A percentile compares a stretch with the other conserved stretches of the same genome.
phyloP scores from a whole-genome alignment of 2,888 invertebrate genomes.

The Brenthis ino region DNA sequence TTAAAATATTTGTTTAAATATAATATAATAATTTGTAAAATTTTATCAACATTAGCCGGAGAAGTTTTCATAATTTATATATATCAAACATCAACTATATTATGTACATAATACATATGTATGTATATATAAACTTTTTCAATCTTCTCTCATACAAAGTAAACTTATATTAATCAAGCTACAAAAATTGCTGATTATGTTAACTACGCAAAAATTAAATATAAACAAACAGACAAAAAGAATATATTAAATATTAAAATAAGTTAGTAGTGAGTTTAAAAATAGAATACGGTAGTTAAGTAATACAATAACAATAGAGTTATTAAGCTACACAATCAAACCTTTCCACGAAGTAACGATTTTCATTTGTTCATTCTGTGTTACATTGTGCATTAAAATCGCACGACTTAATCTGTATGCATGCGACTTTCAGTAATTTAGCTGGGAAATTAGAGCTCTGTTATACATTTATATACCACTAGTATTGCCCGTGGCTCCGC shows the following conservation, averaged over 20 bases:
- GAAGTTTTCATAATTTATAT: no score
- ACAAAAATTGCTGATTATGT: no score
- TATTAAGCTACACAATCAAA: slow-evolving; percentile 19
- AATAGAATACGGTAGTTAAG: slow-evolving; percentile 8
- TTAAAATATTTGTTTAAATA: not conserved
- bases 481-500: no score
- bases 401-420: slow-evolving; percentile 58
- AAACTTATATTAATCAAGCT: no score
- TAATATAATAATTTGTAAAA: not conserved
- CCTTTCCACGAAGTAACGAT: slow-evolving; percentile 23
- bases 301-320: slow-evolving; percentile 18
- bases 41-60: no score
- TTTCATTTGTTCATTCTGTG: slow-evolving; percentile 25
- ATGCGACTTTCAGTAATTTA: slow-evolving; percentile 51
- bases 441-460: slow-evolving; percentile 9
- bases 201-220: no score
- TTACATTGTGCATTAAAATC: slow-evolving; percentile 50
- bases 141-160: no score
- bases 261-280: not conserved
- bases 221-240: no score
- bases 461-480: slow-evolving; percentile 3
- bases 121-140: no score
- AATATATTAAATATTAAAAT: no score
- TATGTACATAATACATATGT: no score
- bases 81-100: no score